These are phyloP conservation scores for Campylomormyrus tamandua DNA, from an alignment of 2,113 vertebrate genomes.

Conservation along the genomic window DNA sequence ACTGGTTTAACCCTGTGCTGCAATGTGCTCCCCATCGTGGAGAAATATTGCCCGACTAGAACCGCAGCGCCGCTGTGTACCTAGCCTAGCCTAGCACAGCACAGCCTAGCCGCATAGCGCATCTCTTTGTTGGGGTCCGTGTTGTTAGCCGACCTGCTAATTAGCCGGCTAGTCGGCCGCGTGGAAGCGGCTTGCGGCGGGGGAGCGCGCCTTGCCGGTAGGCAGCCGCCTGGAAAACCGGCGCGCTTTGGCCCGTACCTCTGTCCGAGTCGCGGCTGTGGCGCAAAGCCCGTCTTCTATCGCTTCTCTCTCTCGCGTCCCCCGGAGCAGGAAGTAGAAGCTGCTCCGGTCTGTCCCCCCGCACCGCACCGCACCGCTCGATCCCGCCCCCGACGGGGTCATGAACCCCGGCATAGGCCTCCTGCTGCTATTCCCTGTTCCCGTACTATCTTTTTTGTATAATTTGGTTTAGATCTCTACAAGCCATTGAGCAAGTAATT, in stretches of 20 bases:
- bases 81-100: background rate
- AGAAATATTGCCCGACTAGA: background rate
- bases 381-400: background rate
- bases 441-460: background rate
- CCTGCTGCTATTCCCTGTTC: background rate
- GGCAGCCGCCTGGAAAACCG: background rate
- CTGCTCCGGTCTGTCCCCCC: background rate
- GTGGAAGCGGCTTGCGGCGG: background rate
- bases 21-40: background rate
- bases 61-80: background rate
- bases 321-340: conserved; percentile 37
- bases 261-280: background rate
- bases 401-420: background rate
- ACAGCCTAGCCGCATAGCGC: background rate
- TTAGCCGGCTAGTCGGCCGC: background rate
- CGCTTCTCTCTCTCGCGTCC: conserved; percentile 22
- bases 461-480: background rate
- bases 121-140: background rate
- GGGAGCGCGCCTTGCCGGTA: background rate
- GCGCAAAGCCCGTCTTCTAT: background rate
- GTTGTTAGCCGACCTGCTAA: background rate
- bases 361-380: background rate
- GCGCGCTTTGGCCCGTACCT: background rate
- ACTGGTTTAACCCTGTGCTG: background rate
- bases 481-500: background rate